Evolutionary conservation across 2,113 vertebrate species (phyloP).

Genomic region (Daboia siamensis): DNA sequence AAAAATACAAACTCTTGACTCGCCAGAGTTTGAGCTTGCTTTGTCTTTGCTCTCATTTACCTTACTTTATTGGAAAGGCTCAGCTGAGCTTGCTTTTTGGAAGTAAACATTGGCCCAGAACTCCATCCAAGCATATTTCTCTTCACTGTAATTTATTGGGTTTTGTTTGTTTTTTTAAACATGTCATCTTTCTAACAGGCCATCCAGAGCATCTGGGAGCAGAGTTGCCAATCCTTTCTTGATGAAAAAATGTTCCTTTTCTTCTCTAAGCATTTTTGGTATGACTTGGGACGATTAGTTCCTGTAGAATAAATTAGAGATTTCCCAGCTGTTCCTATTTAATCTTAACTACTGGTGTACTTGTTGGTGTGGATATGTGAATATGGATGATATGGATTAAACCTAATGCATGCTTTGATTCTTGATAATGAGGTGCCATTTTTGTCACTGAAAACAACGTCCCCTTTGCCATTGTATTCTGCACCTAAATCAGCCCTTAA

Average conservation of each 20-base stretch:
- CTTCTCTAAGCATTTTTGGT: background rate
- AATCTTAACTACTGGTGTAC: background rate
- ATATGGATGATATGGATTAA: background rate
- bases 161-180: background rate
- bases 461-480: background rate
- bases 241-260: background rate
- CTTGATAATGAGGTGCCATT: conserved; percentile 16
- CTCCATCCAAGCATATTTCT: background rate
- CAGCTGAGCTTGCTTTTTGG: background rate
- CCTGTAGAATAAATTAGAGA: background rate
- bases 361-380: background rate
- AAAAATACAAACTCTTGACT: background rate
- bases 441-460: background rate
- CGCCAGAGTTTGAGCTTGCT: too few relatives aligned
- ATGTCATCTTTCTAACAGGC: background rate
- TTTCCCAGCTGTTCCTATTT: conserved; percentile 23
- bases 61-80: background rate
- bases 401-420: conserved; percentile 9
- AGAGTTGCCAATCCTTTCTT: background rate
- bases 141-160: background rate
- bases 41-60: background rate
- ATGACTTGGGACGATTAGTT: background rate
- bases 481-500: conserved; percentile 12
- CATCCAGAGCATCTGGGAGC: background rate
- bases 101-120: background rate